Evolutionary conservation across 2,113 vertebrate genomes (phyloP).

Genomic region (Fregetta grallaria): DNA sequence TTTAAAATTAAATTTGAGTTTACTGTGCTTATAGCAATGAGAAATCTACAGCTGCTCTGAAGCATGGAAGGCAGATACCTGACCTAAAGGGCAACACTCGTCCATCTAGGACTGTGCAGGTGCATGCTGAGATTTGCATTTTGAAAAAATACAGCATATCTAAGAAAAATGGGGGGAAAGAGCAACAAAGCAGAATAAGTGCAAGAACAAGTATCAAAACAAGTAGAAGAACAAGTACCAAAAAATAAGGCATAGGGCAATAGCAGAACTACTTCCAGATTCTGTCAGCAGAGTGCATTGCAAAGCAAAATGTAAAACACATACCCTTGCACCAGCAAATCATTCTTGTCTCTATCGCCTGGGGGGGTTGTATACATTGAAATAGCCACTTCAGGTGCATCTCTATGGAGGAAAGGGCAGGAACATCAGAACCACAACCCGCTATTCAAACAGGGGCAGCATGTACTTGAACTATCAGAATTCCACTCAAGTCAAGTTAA

Average conservation of each 20-base stretch:
- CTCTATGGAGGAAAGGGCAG: not conserved
- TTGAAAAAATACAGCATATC: not conserved
- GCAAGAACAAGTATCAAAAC: not conserved
- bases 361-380: rapidly evolving
- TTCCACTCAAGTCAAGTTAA: not conserved
- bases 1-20: not conserved
- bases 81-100: no score
- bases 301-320: not conserved
- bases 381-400: not conserved
- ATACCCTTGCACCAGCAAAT: not conserved
- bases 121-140: not conserved
- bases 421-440: not conserved
- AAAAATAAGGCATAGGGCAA: not conserved
- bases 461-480: rapidly evolving
- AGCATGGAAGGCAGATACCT: rapidly evolving
- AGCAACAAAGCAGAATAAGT: not conserved
- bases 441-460: not conserved
- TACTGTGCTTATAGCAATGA: not conserved
- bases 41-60: not conserved
- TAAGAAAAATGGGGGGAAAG: not conserved
- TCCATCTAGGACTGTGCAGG: not conserved
- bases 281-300: not conserved
- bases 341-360: not conserved
- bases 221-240: not conserved
- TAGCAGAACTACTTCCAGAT: not conserved